These are phyloP conservation scores for Clostera curtula DNA, from an alignment of 2,888 invertebrate genomes.

Conservation along the genomic window DNA sequence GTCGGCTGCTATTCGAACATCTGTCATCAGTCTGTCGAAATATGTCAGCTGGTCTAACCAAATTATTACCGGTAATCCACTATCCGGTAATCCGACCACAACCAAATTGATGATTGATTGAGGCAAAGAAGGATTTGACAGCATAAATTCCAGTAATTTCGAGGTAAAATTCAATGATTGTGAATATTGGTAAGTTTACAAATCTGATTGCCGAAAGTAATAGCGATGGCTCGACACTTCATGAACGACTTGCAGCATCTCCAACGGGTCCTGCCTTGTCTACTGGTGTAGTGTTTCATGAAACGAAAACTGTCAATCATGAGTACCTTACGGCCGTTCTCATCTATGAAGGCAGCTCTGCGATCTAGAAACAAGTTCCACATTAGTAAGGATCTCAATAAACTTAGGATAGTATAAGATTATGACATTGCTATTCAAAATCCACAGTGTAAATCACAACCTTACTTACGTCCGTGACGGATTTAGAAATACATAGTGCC, in stretches of 20 bases:
- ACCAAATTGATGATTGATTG: background rate
- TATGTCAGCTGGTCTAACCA: no score
- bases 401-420: no score
- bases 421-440: no score
- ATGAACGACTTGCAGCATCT: slow-evolving; percentile 51
- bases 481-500: no score
- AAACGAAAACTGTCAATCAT: slow-evolving; percentile 46
- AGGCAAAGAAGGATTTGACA: background rate
- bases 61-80: no score
- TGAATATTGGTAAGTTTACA: slow-evolving; percentile 52
- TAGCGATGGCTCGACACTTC: slow-evolving; percentile 52
- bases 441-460: no score
- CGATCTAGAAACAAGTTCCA: slow-evolving; percentile 8
- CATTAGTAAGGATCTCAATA: no score
- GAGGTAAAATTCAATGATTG: slow-evolving; percentile 31
- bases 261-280: slow-evolving; percentile 49
- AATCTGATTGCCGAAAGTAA: slow-evolving; percentile 41
- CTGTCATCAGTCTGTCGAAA: no score
- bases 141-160: background rate
- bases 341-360: slow-evolving; percentile 23
- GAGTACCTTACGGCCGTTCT: slow-evolving; percentile 39
- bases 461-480: no score
- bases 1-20: no score
- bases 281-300: slow-evolving; percentile 49
- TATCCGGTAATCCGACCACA: no score